These are phyloP conservation scores for Hippotragus niger DNA, from an alignment of 2,113 vertebrate genomes.

Conservation along the genomic window DNA sequence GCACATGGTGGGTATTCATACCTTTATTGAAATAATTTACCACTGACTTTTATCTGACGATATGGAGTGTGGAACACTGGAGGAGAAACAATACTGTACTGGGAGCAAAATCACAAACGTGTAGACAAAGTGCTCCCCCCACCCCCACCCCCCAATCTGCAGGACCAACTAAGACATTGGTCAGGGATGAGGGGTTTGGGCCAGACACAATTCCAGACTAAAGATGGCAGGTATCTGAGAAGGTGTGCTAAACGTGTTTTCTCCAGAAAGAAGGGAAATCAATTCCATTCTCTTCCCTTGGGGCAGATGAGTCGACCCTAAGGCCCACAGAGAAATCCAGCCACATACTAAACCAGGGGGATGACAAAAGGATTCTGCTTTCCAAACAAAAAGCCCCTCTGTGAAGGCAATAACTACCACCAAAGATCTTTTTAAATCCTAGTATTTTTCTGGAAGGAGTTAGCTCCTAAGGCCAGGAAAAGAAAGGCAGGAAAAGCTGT, in stretches of 20 bases:
- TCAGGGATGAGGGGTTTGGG: neutral
- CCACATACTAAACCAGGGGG: neutral
- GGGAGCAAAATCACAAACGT: neutral
- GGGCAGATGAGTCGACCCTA: neutral
- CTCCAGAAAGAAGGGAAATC: neutral
- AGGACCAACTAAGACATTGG: neutral
- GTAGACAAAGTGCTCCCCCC: neutral
- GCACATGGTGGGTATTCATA: neutral
- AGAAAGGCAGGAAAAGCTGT: neutral
- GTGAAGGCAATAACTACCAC: neutral
- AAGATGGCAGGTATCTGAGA: neutral
- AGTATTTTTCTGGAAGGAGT: neutral
- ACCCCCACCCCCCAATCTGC: neutral
- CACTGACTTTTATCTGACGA: neutral
- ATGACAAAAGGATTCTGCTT: neutral
- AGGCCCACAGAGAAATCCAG: neutral
- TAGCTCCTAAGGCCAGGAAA: neutral
- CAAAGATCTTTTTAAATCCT: neutral
- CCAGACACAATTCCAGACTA: neutral
- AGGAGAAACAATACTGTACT: neutral
- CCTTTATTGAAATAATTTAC: neutral
- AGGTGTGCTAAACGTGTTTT: neutral
- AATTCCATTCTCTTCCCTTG: neutral
- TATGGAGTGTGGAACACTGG: accelerated
- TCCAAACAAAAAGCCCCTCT: neutral